Evolutionary conservation across 1,140 invertebrate genomes (phyloP).

Genomic region (Hermatobates lingyangjiaoensis): DNA sequence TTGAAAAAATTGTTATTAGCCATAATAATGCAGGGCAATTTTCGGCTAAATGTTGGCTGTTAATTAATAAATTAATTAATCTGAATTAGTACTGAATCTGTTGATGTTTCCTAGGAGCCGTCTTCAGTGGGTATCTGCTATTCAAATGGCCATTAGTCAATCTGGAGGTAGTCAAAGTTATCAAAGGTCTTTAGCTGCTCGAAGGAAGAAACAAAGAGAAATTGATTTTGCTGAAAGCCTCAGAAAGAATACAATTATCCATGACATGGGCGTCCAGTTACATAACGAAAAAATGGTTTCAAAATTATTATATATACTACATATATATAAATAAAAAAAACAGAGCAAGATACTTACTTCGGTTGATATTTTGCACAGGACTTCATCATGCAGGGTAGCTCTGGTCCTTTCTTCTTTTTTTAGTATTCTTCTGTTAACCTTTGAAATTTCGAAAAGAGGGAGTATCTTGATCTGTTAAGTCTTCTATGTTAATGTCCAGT

Average conservation of each 20-base stretch:
- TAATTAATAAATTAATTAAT: too few species aligned
- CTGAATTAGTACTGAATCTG: too few species aligned
- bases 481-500: too few species aligned
- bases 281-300: constrained; percentile 34
- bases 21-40: too few species aligned
- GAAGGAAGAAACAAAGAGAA: constrained; percentile 35
- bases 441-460: not conserved
- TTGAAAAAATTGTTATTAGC: too few species aligned
- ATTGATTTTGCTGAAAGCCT: constrained; percentile 25
- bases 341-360: too few species aligned
- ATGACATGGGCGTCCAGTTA: constrained; percentile 30
- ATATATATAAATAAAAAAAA: too few species aligned
- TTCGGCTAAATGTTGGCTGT: too few species aligned
- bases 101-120: too few species aligned
- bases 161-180: constrained; percentile 41
- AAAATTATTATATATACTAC: not conserved
- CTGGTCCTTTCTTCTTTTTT: too few species aligned
- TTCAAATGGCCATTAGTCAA: constrained; percentile 45
- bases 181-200: constrained; percentile 34
- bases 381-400: too few species aligned
- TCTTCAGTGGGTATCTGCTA: constrained; percentile 48
- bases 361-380: too few species aligned
- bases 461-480: not conserved
- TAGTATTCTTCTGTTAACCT: not conserved
- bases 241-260: constrained; percentile 33